phyloP scores from a whole-genome alignment of 1,140 invertebrate species.

The Drosophila ficusphila region DNA sequence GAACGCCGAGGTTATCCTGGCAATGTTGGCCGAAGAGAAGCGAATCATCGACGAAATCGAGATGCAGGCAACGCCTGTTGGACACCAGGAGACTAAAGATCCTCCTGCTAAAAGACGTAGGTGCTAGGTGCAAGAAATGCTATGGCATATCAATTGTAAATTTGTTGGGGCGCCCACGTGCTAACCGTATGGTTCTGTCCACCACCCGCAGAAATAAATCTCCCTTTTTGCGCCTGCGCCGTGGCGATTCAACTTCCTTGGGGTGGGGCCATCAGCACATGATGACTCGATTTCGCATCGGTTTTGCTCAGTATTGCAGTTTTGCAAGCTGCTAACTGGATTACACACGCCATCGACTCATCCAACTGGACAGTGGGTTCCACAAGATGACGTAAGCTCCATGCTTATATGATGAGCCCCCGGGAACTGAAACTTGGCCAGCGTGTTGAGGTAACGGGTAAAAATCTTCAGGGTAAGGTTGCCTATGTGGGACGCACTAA shows the following conservation, averaged over 20 bases:
- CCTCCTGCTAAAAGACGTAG: background rate
- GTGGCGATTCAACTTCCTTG: slow-evolving; percentile 6
- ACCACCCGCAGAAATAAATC: slow-evolving; percentile 6
- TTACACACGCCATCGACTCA: slow-evolving; percentile 58
- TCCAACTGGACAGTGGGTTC: slow-evolving; percentile 30
- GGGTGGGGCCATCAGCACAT: slow-evolving; percentile 58
- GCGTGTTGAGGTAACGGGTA: slow-evolving; percentile 91
- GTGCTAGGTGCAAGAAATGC: background rate
- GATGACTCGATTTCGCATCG: slow-evolving; percentile 50
- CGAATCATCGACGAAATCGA: background rate
- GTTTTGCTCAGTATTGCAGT: slow-evolving; percentile 55
- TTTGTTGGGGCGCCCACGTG: background rate
- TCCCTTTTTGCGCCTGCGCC: slow-evolving; percentile 54
- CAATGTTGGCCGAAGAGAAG: background rate
- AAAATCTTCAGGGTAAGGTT: slow-evolving; percentile 91
- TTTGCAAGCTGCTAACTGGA: slow-evolving; percentile 56
- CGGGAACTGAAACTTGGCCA: slow-evolving; percentile 88
- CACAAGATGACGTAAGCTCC: slow-evolving; percentile 71
- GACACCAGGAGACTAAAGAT: background rate
- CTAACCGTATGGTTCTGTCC: background rate
- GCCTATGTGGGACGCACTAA: slow-evolving; percentile 93
- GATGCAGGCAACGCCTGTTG: background rate
- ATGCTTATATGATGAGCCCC: slow-evolving; percentile 51
- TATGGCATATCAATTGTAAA: background rate
- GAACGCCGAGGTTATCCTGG: slow-evolving; percentile 16